A percentile compares a stretch with the other conserved stretches of the same genome.
Conservation (phyloP, 30 jellyfish, hydroid and myxozoan species). For the Aurelia coerulea region DNA sequence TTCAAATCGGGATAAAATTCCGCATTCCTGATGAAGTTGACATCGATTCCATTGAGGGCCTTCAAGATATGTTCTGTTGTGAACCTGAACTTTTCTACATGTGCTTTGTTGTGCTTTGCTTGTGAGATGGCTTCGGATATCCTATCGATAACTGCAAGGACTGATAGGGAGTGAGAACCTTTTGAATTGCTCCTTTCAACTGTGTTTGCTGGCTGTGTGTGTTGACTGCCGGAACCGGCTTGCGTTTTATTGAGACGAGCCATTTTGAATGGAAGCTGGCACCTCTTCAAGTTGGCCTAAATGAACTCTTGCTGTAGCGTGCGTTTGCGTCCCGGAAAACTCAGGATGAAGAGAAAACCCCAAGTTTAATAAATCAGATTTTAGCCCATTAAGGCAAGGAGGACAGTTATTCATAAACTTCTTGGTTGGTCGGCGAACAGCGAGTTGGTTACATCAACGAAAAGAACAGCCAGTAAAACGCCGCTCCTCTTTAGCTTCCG, state of each 20-base stretch:
- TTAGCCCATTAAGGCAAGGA: constrained; percentile 60
- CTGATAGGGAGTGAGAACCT: constrained; percentile 47
- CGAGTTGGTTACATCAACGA: constrained; percentile 48
- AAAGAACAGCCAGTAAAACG: constrained; percentile 66
- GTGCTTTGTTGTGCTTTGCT: constrained; percentile 81
- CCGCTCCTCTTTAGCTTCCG: constrained; percentile 56
- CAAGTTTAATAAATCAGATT: constrained; percentile 2
- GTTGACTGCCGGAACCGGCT: constrained; percentile 6
- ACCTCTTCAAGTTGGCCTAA: constrained; percentile 13
- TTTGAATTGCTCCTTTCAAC: constrained; percentile 21
- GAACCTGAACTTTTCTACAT: constrained; percentile 61
- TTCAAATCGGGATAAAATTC: constrained; percentile 84
- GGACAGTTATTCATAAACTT: constrained; percentile 19
- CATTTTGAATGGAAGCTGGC: constrained; percentile 28
- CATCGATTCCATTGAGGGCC: constrained; percentile 83
- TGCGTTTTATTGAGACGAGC: constrained; percentile 28
- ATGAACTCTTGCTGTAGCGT: no score
- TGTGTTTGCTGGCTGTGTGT: constrained; percentile 12
- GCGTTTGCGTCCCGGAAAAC: constrained; percentile 13
- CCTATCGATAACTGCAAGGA: constrained; percentile 52
- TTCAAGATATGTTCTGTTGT: constrained; percentile 66
- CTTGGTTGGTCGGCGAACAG: not conserved
- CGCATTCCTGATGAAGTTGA: constrained; percentile 72
- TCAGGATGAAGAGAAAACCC: constrained; percentile 17
- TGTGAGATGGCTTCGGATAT: constrained; percentile 38